A percentile compares a stretch with the other conserved stretches of the same genome.
phyloP scores from a whole-genome alignment of 2,888 invertebrate genomes.

The Parnassius smintheus region DNA sequence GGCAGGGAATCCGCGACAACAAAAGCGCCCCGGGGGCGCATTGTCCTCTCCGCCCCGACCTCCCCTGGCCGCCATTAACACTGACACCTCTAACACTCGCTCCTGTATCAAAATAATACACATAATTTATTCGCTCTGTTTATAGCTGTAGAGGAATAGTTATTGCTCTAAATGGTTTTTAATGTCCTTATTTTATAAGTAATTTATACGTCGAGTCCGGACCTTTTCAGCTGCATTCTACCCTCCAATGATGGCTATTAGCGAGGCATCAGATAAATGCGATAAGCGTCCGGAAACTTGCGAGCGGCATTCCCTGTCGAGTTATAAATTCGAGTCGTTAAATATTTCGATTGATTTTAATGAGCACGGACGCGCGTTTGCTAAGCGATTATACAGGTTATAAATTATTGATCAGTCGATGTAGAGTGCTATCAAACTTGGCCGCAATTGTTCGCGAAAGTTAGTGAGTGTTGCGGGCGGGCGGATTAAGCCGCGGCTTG shows the following conservation, averaged over 20 bases:
- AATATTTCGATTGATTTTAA: constrained; percentile 38
- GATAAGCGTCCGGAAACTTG: constrained; percentile 59
- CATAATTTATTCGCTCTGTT: constrained; percentile 73
- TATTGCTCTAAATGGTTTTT: constrained; percentile 78
- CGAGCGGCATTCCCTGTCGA: constrained; percentile 42
- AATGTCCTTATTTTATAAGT: constrained; percentile 76
- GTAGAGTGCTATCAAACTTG: background rate
- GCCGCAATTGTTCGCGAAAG: background rate
- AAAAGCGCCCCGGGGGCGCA: constrained; percentile 76
- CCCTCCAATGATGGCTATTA: constrained; percentile 71
- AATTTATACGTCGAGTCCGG: constrained; percentile 60
- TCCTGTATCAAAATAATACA: constrained; percentile 67
- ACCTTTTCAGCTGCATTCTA: constrained; percentile 67
- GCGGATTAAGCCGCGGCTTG: constrained; percentile 27
- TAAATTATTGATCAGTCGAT: constrained; percentile 20
- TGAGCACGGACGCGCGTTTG: constrained; percentile 28
- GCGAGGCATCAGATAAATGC: constrained; percentile 69
- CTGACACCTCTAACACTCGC: constrained; percentile 74
- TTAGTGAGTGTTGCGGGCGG: constrained; percentile 9
- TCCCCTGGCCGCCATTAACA: constrained; percentile 68
- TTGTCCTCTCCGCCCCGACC: constrained; percentile 65
- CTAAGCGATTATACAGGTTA: constrained; percentile 31
- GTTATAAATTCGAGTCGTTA: constrained; percentile 41
- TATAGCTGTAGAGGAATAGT: constrained; percentile 68
- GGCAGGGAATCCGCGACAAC: constrained; percentile 69